Evolutionary conservation across 2,797 vertebrate genomes (phyloP), one percentile per base, ranked within the genome.

Genomic region (Xenentodon cancila): DNA sequence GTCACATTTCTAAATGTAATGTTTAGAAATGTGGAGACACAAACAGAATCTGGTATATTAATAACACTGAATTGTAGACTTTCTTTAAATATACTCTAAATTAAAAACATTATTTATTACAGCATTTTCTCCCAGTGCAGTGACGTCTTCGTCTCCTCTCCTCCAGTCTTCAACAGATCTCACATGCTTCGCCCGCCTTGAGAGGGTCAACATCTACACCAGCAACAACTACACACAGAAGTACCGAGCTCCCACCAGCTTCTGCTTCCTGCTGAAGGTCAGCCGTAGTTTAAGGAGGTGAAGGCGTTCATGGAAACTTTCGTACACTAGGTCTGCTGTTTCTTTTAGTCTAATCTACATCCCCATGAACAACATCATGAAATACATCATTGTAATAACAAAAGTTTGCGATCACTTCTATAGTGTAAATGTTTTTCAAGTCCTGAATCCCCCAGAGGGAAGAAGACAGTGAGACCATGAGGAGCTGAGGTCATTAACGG

Each of bases 261-360:
- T 93, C 89, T 96, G 96, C 90, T 97, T 97, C 81, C 89, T 96
- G 30, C 88, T 97, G 53, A 97, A 97, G 96, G 96, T 97, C 92
- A 79, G 45, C 2, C 40, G 15, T 20, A 27, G 17, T 30, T n/a
- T 22, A 11, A 20, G 7, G 21, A 32, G 37, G 3, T 40, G 37
- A 40, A 40, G 34, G 34, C 34, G 11, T 37, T 12, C 30, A 37
- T 37, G 34, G 34, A 37, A 37, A 37, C 34, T 12, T 37, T 37
- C 4, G 1, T 37, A 1, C 11, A 13, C 34, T 5, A 2, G 12
- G 11, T 37, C 34, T 30, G 5, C 30, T 30, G 30, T 30, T 8
- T 30, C 30, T 30, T 30, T 30, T 8, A 30, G 30, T 5, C 30
- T 5, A 1, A 11, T 37, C 34, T 37, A 2, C 34, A 13, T 37